Base-by-base conservation (phyloP, 2,888 invertebrate genomes). In the Ormyrus thymus region DNA sequence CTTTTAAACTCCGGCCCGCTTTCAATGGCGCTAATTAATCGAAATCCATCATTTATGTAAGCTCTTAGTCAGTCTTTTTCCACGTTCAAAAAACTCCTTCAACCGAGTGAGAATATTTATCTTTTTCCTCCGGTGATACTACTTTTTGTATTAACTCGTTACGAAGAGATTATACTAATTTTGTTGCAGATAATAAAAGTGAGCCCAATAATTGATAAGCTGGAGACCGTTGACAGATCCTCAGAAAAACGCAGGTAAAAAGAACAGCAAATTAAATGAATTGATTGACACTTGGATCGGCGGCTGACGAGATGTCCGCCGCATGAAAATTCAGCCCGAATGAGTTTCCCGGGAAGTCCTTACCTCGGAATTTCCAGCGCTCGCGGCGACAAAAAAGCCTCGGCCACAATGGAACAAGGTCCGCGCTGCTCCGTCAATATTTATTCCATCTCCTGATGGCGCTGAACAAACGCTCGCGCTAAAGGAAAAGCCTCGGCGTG, bases 21-120 rank as follows among this genome's bases (percentile, higher is more conserved):
- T 10, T 78, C 58, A 78, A 78, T 69, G 76, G 75, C n/a, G 29
- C 69, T 78, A 73, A 78, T 78, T 74, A 69, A 73, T 78, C 78
- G 56, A 53, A 69, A 74, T 62, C 51, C 64, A 56, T 69, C 61
- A 45, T 78, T 79, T 46, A 58, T 78, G 46, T 46, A n/a, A 61
- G 10, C 45, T 10, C 43, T 61, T 43, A 0, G n/a, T 68, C 68
- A 55, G 1, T 45, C 8, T 6, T 29, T 29, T 29, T 29, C 29
- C 29, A 29, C 29, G 3, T 29, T 29, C 4, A 29, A 29, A 29
- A 4, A 29, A 29, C 29, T 29, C 3, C 29, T 29, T 29, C 29
- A 29, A 29, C 1, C 29, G 29, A 29, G 3, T 29, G 29, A 29
- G 29, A 29, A 29, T 29, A 29, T 29, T 29, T 29, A 29, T 29